Evolutionary conservation across 2,113 vertebrate species (phyloP).

Genomic region (Seriola quinqueradiata): DNA sequence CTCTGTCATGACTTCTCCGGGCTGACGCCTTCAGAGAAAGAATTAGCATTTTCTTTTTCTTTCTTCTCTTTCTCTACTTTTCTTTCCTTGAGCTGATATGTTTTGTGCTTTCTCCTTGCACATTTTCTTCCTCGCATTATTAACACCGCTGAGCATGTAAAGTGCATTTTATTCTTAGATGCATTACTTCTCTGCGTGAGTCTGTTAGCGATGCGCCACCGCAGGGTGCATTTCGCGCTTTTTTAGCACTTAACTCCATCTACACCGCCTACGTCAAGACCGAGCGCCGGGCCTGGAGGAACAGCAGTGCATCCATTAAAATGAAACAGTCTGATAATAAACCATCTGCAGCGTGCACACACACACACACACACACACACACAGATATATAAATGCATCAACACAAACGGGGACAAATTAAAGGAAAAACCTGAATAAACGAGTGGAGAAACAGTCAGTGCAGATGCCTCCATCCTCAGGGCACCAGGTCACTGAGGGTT

Average conservation of each 20-base stretch:
- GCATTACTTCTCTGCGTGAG: neutral
- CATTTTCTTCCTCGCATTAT: neutral
- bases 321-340: constrained; percentile 24
- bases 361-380: neutral
- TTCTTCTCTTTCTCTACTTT: neutral
- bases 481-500: no score
- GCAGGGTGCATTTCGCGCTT: neutral
- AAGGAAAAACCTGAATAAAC: no score
- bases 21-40: constrained; percentile 10
- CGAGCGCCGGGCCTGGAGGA: constrained; percentile 24
- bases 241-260: constrained; percentile 36
- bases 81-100: neutral
- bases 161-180: constrained; percentile 18
- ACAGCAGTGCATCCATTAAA: constrained; percentile 37
- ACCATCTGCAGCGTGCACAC: neutral
- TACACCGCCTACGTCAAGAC: constrained; percentile 31
- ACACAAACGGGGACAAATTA: no score
- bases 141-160: neutral
- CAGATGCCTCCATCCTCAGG: no score
- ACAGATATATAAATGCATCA: neutral
- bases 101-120: constrained; percentile 2
- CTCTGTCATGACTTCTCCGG: constrained; percentile 38
- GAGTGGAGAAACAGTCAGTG: no score
- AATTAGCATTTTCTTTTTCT: constrained; percentile 2
- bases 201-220: constrained; percentile 34